These are phyloP conservation scores for Zosterops borbonicus DNA, from an alignment of 2,113 vertebrate genomes.

Conservation along the genomic window DNA sequence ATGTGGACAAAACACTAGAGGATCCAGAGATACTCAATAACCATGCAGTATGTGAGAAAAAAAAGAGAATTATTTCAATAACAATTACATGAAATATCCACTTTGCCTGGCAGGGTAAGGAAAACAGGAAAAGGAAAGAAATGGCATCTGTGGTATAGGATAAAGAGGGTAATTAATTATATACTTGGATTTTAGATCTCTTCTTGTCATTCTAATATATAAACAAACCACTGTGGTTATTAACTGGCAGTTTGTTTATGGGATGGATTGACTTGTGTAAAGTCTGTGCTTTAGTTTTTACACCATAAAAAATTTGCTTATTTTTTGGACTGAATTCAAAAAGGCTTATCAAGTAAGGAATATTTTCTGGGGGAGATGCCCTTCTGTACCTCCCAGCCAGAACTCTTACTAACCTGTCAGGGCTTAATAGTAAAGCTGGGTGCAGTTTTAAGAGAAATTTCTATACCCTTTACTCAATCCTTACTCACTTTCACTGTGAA, in stretches of 20 bases:
- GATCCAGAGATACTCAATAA: background rate
- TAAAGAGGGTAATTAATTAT: background rate
- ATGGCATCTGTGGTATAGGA: background rate
- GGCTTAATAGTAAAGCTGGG: background rate
- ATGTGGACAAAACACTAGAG: background rate
- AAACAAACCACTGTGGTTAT: background rate
- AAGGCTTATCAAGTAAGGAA: background rate
- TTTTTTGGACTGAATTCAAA: background rate
- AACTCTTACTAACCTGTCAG: background rate
- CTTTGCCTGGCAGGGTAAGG: background rate
- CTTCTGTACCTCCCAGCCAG: background rate
- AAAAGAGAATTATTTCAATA: background rate
- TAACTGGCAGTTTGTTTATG: background rate
- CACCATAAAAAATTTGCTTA: background rate
- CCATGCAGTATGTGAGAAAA: background rate
- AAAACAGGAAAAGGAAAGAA: background rate
- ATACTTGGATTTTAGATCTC: background rate
- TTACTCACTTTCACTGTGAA: background rate
- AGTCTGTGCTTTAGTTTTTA: background rate
- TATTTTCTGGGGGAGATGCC: background rate
- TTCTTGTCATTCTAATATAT: background rate
- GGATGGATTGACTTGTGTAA: background rate
- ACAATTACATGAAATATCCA: background rate
- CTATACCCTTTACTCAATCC: background rate
- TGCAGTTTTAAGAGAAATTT: background rate